Evolutionary conservation across 1,140 invertebrate species (phyloP), one percentile per base, ranked within the genome.

Genomic region (Gonioctena quinquepunctata): DNA sequence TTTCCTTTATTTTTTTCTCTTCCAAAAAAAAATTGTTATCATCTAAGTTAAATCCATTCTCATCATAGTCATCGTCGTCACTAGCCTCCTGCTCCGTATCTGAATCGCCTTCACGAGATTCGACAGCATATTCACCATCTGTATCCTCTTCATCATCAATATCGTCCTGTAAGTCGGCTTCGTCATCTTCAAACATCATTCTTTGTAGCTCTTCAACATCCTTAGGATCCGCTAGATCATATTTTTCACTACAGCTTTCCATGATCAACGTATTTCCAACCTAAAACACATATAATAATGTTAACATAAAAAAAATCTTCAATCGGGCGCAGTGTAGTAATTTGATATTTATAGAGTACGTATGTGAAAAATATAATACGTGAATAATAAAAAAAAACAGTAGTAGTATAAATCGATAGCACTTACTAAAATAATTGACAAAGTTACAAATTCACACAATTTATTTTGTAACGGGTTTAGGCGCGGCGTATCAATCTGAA

Each of bases 61-160:
- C 6, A 42, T 42, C 28, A 42, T 42, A 42, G 3, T 42, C 28
- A 42, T 57, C 18, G 18, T 27, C 8, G 33, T 33, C 19, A 22
- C 33, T 33, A 64, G 28, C 50, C 28, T 50, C 18, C 54, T 69
- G 60, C 21, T 57, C 48, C 18, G 62, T 64, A 25, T 69, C 50
- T 54, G 68, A 69, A 65, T 64, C 19, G 25, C 21, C 60, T 57
- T 57, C 18, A 19, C 50, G 68, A 23, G n/a, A 18, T 69, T 69
- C 68, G 8, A 57, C 26, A 5, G 11, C 5, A 56, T 64, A 19
- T 69, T 69, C 22, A 7, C 23, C 50, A 69, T 69, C 52, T 28
- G 25, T 69, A 42, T 13, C 0, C 3, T 42, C 28, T 42, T 42
- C 28, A 42, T 42, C 11, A 42, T 64, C 60, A 64, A 42, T 64